Base-by-base conservation (phyloP, 1,140 invertebrate genomes). In the Geopemphigus sp. region DNA sequence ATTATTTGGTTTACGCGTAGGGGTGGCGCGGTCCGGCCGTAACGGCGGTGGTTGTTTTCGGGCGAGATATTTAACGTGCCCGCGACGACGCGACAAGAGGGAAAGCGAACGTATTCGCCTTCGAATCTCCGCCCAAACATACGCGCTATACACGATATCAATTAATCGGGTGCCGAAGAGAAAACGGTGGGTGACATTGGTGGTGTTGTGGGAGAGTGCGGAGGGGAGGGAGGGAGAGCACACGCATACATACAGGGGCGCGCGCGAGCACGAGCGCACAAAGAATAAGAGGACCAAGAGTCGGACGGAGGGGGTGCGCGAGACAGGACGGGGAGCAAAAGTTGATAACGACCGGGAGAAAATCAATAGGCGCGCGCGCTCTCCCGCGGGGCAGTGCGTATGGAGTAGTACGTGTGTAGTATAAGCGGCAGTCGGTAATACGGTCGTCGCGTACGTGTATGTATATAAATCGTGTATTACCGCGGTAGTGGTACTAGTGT, bases 311-410 rank as follows among this genome's bases (percentile, higher is more conserved):
- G 3, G 61, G 1, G 47, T 17, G 22, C 22, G 50, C 66, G 66
- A 11, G 45, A 68, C 15, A n/a, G 50, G 68, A 72, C 47, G 68
- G 54, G 29, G 68, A 54, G 68, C 53, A 72, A 72, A 72, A 72
- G 68, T 72, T 72, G 68, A 72, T 72, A 72, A 72, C 68, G 68
- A 72, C 68, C 68, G 68, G 66, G 50, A 72, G 68, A 72, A 72
- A 72, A 72, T 72, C 68, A 72, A 72, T 72, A 72, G 24, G 24
- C 15, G 50, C 47, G 68, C 50, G 50, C 47, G 17, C 47, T 47
- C 50, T 72, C 26, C 17, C 47, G 47, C 68, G 68, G 24, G 68
- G 68, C 50, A 29, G 17, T 54, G 47, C 26, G 14, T 68, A 32
- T 11, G 17, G 59, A 14, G 24, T 63, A 66, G 14, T 56, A 26